Base-by-base conservation (phyloP, 2,888 invertebrate genomes). In the Hydrotaea diabolus region DNA sequence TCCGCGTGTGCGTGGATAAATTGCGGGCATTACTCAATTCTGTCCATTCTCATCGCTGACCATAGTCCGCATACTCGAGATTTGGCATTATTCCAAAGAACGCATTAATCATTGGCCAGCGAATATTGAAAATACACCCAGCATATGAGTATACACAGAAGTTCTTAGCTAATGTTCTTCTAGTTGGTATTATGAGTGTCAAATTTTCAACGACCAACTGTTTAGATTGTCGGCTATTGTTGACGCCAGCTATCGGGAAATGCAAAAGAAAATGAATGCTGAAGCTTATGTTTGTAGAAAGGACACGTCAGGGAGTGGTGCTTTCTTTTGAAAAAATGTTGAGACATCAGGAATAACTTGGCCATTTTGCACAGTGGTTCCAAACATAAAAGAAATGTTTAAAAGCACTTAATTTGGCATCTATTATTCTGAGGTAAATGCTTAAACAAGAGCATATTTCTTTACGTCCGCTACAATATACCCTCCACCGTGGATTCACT, bases 101-200 rank as follows among this genome's bases (percentile, higher is more conserved):
- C 31, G 62, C 62, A 62, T 62, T 62, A 62, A 62, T 62, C 62
- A 62, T 62, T 62, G 15, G 62, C 31, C 31, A n/a, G 31, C 31
- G 3, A 62, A 62, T n/a, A 62, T 31, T 31, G 31, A n/a, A 17
- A 31, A 62, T 57, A 88, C 76, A n/a, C 49, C 13, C 5, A n/a
- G 39, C 39, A 13, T 39, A 11, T 8, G n/a, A n/a, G n/a, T n/a
- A 11, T 49, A 49, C 1, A n/a, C 49, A 3, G 15, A 49, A 13
- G 2, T 49, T 49, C 0, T 13, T 15, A 49, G 39, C 15, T 31
- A 31, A 31, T 31, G 31, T 49, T 49, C n/a, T 49, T 1, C 3
- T 2, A n/a, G 15, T 15, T 49, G 49, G n/a, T 13, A 8, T 15
- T 43, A 2, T n/a, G 3, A n/a, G 49, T 49, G 49, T 49, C 49